These are phyloP conservation scores for Bothrops jararaca DNA, from an alignment of 2,113 vertebrate genomes.

Conservation along the genomic window DNA sequence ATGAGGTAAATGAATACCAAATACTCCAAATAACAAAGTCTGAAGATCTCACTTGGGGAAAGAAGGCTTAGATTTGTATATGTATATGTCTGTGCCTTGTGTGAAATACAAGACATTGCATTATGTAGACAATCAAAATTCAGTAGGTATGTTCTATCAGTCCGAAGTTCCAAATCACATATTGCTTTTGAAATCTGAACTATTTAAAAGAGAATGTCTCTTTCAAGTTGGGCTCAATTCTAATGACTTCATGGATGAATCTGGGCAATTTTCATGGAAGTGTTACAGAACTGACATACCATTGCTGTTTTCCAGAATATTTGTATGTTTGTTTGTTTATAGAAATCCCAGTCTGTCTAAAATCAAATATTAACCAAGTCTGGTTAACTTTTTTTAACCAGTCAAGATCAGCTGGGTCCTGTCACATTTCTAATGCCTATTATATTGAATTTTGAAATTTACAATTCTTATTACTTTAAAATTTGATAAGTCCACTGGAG, in stretches of 20 bases:
- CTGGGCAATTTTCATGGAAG: not conserved
- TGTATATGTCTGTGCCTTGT: constrained; percentile 6
- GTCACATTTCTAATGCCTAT: not conserved
- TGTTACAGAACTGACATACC: not conserved
- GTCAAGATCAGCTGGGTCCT: not conserved
- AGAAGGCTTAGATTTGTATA: constrained; percentile 16
- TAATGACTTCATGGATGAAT: not conserved
- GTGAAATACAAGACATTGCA: constrained; percentile 15
- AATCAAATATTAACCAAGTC: not conserved
- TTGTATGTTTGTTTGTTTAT: not conserved
- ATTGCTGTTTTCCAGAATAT: not conserved
- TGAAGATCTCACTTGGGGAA: constrained; percentile 34
- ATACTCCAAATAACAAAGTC: constrained; percentile 33
- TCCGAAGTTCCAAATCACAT: not conserved
- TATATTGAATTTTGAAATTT: not conserved
- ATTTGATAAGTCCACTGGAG: not conserved
- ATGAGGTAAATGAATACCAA: constrained; percentile 42
- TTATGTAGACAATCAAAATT: constrained; percentile 17
- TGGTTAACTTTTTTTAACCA: not conserved
- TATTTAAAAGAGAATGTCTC: not conserved
- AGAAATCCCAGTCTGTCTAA: not conserved
- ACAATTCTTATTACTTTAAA: not conserved
- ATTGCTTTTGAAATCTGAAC: not conserved
- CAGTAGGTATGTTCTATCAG: not conserved
- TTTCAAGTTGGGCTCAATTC: not conserved